Percentiles rank a stretch among this genome's conserved stretches.
Evolutionary conservation across 2,888 invertebrate genomes (phyloP).

Genomic region (Scaptomyza flava): DNA sequence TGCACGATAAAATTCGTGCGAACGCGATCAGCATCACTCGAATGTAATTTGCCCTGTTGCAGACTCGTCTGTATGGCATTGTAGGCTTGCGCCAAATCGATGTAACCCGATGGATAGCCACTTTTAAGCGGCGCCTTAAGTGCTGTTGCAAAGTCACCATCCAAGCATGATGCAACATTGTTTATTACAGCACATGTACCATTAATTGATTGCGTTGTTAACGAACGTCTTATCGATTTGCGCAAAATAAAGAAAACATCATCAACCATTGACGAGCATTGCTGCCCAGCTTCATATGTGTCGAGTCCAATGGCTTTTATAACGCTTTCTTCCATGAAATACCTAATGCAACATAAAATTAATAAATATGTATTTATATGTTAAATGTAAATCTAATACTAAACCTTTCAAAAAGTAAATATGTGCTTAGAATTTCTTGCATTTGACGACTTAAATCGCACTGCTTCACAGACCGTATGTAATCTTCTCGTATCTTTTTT

Average conservation of each 20-base stretch:
- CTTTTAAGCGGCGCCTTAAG: conserved; percentile 89
- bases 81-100: conserved; percentile 92
- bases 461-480: conserved; percentile 89
- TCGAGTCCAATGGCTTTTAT: conserved; percentile 95
- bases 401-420: conserved; percentile 94
- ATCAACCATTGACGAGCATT: conserved; percentile 96
- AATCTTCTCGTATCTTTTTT: conserved; percentile 84
- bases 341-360: conserved; percentile 85
- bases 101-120: conserved; percentile 92
- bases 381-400: not conserved
- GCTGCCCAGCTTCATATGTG: conserved; percentile 88
- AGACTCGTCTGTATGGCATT: conserved; percentile 92
- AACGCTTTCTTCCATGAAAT: conserved; percentile 97
- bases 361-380: conserved; percentile 7
- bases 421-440: conserved; percentile 93
- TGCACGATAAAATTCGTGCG: conserved; percentile 90
- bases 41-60: conserved; percentile 92
- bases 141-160: conserved; percentile 92
- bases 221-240: conserved; percentile 97
- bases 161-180: conserved; percentile 94
- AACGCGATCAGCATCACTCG: conserved; percentile 91
- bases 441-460: conserved; percentile 91
- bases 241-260: conserved; percentile 98
- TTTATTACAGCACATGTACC: conserved; percentile 98
- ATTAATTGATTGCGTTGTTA: conserved; percentile 95